These are phyloP conservation scores for Schizopygopsis pylzovi DNA, from an alignment of 2,797 vertebrate species.

Conservation along the genomic window DNA sequence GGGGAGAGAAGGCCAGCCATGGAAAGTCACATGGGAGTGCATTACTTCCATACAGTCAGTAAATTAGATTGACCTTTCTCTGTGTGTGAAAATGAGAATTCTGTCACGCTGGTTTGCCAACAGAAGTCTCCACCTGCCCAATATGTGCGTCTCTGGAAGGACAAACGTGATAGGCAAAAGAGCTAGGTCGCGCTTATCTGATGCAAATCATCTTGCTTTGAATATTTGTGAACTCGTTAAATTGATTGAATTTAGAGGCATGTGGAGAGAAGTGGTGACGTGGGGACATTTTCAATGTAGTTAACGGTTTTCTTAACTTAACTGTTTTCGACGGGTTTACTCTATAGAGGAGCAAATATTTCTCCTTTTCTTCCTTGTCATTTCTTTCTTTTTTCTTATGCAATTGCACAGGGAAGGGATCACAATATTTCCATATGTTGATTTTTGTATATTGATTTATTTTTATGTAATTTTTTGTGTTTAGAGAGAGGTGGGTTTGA, in stretches of 20 bases:
- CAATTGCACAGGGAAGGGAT: not conserved
- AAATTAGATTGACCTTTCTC: slow-evolving; percentile 55
- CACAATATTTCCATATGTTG: not conserved
- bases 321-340: not conserved
- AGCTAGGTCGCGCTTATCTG: not conserved
- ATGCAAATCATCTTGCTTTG: slow-evolving; percentile 28
- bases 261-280: not conserved
- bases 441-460: not conserved
- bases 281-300: not conserved
- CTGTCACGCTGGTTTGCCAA: slow-evolving; percentile 31
- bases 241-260: slow-evolving; percentile 13
- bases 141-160: slow-evolving; percentile 12
- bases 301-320: not conserved
- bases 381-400: not conserved
- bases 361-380: not conserved
- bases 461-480: not conserved
- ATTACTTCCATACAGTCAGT: slow-evolving; percentile 45
- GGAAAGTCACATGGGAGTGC: slow-evolving; percentile 33
- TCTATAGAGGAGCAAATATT: not conserved
- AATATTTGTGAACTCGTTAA: slow-evolving; percentile 16
- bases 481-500: no score
- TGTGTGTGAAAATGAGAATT: slow-evolving; percentile 39
- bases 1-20: not conserved
- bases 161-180: slow-evolving; percentile 7
- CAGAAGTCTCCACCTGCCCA: slow-evolving; percentile 32